These are phyloP conservation scores for Pseudolaguvia tuberculata DNA, from an alignment of 2,113 vertebrate species.

Conservation along the genomic window DNA sequence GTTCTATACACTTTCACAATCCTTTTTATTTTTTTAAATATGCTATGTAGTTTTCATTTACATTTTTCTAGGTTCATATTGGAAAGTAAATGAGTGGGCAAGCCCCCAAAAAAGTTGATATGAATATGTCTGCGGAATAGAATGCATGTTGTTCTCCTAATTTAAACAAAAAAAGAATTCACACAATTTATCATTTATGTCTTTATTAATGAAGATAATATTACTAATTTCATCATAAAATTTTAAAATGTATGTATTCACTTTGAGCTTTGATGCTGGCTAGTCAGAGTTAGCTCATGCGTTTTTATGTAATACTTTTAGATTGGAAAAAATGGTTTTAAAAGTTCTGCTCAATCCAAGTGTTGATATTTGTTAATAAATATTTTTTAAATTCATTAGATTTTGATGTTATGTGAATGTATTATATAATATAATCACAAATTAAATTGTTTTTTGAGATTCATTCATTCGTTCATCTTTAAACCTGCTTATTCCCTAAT, in stretches of 20 bases:
- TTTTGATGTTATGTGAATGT: constrained; percentile 35
- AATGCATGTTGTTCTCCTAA: constrained; percentile 55
- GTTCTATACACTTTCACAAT: constrained; percentile 46
- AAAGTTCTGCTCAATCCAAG: constrained; percentile 33
- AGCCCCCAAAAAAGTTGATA: constrained; percentile 59
- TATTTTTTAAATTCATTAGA: constrained; percentile 71
- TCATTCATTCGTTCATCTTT: too few relatives aligned
- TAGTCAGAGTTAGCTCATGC: constrained; percentile 71
- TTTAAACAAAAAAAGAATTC: too few relatives aligned
- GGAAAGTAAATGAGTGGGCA: constrained; percentile 47
- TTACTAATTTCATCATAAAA: constrained; percentile 50
- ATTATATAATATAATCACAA: too few relatives aligned
- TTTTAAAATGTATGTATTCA: constrained; percentile 41
- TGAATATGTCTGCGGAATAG: constrained; percentile 51
- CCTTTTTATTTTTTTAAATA: constrained; percentile 41
- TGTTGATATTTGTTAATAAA: constrained; percentile 60
- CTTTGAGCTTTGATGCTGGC: constrained; percentile 77
- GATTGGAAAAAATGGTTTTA: constrained; percentile 38
- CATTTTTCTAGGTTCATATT: constrained; percentile 34
- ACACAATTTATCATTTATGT: constrained; percentile 39
- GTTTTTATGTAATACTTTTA: constrained; percentile 49
- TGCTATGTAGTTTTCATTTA: constrained; percentile 6
- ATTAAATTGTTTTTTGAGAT: too few relatives aligned
- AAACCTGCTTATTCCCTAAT: too few relatives aligned
- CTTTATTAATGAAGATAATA: constrained; percentile 41